Conservation (phyloP, 1,140 invertebrate species). For the Rhysida immarginata region DNA sequence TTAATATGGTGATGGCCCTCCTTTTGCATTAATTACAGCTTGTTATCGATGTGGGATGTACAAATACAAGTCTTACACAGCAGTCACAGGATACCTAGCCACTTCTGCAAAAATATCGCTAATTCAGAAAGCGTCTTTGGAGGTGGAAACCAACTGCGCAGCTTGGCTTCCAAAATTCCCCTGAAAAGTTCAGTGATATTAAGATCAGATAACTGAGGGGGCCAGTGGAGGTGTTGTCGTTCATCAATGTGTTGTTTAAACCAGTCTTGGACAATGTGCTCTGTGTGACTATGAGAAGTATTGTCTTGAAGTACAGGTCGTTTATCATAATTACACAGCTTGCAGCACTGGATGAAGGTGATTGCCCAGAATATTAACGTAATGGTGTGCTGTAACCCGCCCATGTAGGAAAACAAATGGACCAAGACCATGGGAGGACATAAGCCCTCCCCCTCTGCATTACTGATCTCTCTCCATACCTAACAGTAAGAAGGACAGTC, state of each 20-base stretch:
- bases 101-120: background rate
- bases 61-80: background rate
- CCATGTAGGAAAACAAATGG: background rate
- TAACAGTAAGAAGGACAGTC: background rate
- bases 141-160: background rate
- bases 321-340: conserved; percentile 1
- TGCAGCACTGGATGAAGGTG: conserved; percentile 4
- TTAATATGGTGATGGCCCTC: background rate
- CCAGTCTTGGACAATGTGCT: background rate
- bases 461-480: background rate
- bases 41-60: background rate
- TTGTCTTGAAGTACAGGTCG: background rate
- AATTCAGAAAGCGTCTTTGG: background rate
- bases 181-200: conserved; percentile 8
- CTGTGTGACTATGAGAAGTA: background rate
- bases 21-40: background rate
- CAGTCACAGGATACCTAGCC: background rate
- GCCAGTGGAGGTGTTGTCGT: background rate
- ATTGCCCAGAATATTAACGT: conserved; percentile 1
- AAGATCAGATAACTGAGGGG: conserved; percentile 4
- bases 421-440: background rate
- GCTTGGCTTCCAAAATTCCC: conserved; percentile 3
- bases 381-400: background rate
- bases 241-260: conserved; percentile 4
- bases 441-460: background rate